Conservation (phyloP, 2,113 vertebrate genomes). For the Etia nguti region DNA sequence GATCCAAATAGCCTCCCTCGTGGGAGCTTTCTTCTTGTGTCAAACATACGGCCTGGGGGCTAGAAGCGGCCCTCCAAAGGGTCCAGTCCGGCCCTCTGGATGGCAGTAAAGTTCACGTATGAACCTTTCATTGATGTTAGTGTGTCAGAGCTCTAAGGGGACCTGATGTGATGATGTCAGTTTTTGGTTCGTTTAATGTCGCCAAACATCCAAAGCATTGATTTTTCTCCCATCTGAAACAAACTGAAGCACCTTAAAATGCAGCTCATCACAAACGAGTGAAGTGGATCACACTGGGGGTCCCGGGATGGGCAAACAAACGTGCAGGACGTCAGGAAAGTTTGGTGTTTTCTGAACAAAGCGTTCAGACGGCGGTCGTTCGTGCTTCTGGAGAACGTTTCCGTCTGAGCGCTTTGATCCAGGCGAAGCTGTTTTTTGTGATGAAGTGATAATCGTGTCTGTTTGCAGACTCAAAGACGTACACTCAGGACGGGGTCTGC, state of each 20-base stretch:
- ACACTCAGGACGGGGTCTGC: slow-evolving; percentile 95
- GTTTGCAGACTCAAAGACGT: slow-evolving; percentile 86
- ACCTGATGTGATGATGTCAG: not conserved
- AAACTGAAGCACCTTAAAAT: not conserved
- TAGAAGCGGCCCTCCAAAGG: not conserved
- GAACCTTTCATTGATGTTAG: not conserved
- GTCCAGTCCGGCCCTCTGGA: not conserved
- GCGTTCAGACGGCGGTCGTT: not conserved
- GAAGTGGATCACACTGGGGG: not conserved
- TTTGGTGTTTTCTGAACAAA: not conserved
- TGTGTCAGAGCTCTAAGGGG: not conserved
- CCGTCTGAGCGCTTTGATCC: not conserved
- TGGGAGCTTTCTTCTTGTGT: not conserved
- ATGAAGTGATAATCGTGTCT: not conserved
- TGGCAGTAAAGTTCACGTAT: not conserved
- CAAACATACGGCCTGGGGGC: not conserved
- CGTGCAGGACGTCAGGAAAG: not conserved
- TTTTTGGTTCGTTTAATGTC: not conserved
- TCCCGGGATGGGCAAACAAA: not conserved
- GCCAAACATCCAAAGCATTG: not conserved
- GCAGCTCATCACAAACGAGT: not conserved
- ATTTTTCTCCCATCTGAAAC: not conserved
- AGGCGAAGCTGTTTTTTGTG: not conserved
- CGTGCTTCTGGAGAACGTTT: not conserved
- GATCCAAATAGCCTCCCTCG: not conserved